A percentile compares a stretch with the other conserved stretches of the same genome.
These are phyloP conservation scores for Macaca fascicularis DNA, from an alignment of 2,113 vertebrate species.

Conservation along the genomic window T2T-MFA8v1.1 NC_088395.1:42745501-42746000, in stretches of 20 bases:
- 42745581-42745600: not conserved
- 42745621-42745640: not conserved
- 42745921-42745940: not conserved
- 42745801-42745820: not conserved
- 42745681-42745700: not conserved
- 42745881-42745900: not conserved
- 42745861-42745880: not conserved
- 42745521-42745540: slow-evolving; percentile 36
- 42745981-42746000: not conserved
- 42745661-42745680: not conserved
- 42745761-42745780: not conserved
- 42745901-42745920: not conserved
- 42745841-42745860: not conserved
- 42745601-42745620: not conserved
- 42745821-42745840: not conserved
- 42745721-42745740: not conserved
- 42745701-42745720: not conserved
- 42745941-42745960: not conserved
- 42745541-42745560: slow-evolving; percentile 30
- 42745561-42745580: slow-evolving; percentile 14
- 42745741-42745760: not conserved
- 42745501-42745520: not conserved
- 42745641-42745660: not conserved
- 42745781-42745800: not conserved
- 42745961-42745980: not conserved